These are phyloP conservation scores for Fringilla coelebs DNA, from an alignment of 2,797 vertebrate species.

Conservation along the genomic window DNA sequence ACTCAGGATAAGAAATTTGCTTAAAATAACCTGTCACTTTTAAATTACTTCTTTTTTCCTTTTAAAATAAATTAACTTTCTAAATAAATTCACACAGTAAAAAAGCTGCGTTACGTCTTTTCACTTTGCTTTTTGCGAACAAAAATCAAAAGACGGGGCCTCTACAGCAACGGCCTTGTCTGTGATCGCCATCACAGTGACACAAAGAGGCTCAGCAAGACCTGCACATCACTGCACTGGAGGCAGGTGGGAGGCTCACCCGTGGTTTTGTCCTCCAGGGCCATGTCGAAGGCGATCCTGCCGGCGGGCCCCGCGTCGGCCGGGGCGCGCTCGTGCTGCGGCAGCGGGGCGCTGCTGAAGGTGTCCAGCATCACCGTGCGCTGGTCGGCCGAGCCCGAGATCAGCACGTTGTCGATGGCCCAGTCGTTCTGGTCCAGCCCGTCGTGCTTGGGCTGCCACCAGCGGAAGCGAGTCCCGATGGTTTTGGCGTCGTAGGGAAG, in stretches of 20 bases:
- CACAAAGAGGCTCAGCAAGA: background rate
- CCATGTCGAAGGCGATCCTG: constrained; percentile 78
- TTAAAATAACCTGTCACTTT: background rate
- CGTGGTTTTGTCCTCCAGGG: constrained; percentile 81
- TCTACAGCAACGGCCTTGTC: accelerated
- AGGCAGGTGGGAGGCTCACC: constrained; percentile 24
- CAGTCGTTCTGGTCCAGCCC: constrained; percentile 94
- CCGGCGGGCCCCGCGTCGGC: constrained; percentile 84
- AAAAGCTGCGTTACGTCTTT: background rate
- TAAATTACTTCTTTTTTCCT: background rate
- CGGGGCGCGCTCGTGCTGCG: constrained; percentile 88
- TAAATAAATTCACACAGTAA: background rate
- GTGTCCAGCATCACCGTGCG: constrained; percentile 92
- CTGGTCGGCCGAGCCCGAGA: constrained; percentile 90
- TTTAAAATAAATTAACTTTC: background rate
- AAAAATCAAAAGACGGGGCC: background rate
- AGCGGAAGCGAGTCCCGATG: constrained; percentile 91
- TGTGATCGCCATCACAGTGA: background rate
- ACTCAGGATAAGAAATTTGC: background rate
- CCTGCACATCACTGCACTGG: background rate
- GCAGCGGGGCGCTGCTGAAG: constrained; percentile 88
- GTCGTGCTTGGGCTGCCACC: constrained; percentile 97
- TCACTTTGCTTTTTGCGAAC: background rate
- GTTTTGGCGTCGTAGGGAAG: constrained; percentile 88
- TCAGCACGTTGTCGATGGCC: constrained; percentile 95